Conservation (phyloP, 2,888 invertebrate species). For the Tolmerus cingulatus region DNA sequence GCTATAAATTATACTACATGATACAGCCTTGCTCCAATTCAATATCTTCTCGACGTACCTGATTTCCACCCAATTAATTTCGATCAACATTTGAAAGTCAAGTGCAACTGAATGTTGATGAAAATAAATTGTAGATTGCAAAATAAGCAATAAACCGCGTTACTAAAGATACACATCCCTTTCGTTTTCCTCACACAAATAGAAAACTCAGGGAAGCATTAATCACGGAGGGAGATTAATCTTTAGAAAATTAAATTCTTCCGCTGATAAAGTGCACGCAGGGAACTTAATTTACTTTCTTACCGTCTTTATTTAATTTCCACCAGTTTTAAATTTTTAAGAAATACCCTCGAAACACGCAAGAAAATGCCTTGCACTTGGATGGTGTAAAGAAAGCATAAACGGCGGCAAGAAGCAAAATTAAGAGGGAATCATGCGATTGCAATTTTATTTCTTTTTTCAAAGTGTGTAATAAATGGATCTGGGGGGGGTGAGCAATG, state of each 20-base stretch:
- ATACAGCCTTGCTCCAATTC: not conserved
- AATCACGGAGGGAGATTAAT: not conserved
- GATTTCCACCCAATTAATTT: not conserved
- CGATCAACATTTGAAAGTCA: not conserved
- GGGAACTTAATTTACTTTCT: not conserved
- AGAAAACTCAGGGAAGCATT: not conserved
- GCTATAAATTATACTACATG: not conserved
- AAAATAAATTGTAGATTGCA: not conserved
- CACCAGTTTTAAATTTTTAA: not conserved
- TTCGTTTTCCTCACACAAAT: not conserved
- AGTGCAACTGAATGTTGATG: not conserved
- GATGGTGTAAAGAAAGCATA: conserved; percentile 19
- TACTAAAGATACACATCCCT: not conserved
- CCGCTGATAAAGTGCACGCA: not conserved
- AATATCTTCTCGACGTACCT: not conserved
- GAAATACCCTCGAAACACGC: conserved; percentile 1
- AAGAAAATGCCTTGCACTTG: conserved; percentile 16
- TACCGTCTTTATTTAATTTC: not conserved
- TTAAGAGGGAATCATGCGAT: not conserved
- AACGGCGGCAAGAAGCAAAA: not conserved
- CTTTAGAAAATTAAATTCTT: not conserved
- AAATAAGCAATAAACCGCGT: not conserved
- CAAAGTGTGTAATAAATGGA: not conserved
- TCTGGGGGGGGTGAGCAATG: not conserved
- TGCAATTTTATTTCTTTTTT: not conserved